Evolutionary conservation across 2,113 vertebrate genomes (phyloP).

Genomic region (Poecilia latipinna): DNA sequence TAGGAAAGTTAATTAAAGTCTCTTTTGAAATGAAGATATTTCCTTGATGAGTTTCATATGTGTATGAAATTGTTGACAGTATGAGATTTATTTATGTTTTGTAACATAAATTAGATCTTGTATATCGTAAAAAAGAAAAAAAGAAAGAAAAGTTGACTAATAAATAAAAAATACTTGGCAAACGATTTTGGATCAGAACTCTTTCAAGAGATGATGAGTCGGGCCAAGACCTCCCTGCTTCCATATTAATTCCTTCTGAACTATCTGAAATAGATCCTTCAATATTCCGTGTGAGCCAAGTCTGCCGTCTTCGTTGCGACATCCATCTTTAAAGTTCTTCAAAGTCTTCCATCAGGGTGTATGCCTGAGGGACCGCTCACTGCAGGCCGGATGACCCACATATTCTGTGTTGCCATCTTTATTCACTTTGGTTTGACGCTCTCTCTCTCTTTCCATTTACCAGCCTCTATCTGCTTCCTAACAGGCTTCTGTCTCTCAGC

Average conservation of each 20-base stretch:
- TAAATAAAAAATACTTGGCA: conserved; percentile 11
- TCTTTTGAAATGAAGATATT: background rate
- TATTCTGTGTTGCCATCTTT: conserved; percentile 65
- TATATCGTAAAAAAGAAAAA: background rate
- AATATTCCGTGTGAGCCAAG: conserved; percentile 65
- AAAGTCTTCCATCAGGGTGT: conserved; percentile 65
- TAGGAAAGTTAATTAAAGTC: background rate
- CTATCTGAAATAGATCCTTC: conserved; percentile 60
- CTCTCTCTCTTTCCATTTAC: conserved; percentile 68
- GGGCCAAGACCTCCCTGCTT: conserved; percentile 54
- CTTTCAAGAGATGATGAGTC: conserved; percentile 44
- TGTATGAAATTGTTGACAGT: background rate
- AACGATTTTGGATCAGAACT: conserved; percentile 43
- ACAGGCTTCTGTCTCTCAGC: conserved; percentile 45
- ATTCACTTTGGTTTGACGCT: conserved; percentile 69
- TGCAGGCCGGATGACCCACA: conserved; percentile 72
- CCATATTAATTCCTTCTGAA: conserved; percentile 62
- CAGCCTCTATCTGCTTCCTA: conserved; percentile 53
- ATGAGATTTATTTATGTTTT: background rate
- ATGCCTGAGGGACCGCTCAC: conserved; percentile 67
- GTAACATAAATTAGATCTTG: background rate
- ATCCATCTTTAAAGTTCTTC: conserved; percentile 78
- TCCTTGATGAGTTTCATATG: background rate
- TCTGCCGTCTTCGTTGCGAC: conserved; percentile 70
- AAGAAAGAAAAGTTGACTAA: background rate